These are phyloP conservation scores for Dastarcus helophoroides DNA, from an alignment of 2,888 invertebrate genomes.

Conservation along the genomic window DNA sequence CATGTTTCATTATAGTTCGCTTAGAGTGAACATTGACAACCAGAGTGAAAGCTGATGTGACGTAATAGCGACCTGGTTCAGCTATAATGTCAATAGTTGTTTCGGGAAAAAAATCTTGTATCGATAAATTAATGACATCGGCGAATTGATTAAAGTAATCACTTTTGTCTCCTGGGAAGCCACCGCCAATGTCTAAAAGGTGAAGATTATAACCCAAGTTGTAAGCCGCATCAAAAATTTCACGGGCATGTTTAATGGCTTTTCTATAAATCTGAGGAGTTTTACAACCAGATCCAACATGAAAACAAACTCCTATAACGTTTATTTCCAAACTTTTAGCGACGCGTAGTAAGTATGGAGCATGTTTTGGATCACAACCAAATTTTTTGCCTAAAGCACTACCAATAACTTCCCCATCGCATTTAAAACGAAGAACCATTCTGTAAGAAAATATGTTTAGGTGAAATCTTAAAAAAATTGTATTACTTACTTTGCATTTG, in stretches of 20 bases:
- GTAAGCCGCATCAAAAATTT: constrained; percentile 22
- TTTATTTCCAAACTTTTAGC: constrained; percentile 56
- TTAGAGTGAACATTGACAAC: constrained; percentile 80
- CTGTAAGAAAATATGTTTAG: too few species aligned
- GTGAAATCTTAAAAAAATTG: too few species aligned
- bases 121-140: constrained; percentile 62
- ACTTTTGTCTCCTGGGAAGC: constrained; percentile 23
- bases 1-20: constrained; percentile 37
- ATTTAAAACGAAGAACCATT: too few species aligned
- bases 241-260: constrained; percentile 20
- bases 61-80: constrained; percentile 95
- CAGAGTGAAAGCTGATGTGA: constrained; percentile 88
- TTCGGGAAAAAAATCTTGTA: constrained; percentile 75
- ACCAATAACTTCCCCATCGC: too few species aligned
- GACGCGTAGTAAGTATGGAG: too few species aligned
- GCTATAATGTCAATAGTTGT: constrained; percentile 79
- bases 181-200: constrained; percentile 27
- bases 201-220: constrained; percentile 20
- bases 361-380: too few species aligned
- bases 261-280: constrained; percentile 23
- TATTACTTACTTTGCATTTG: too few species aligned
- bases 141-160: constrained; percentile 51
- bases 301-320: constrained; percentile 75
- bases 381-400: too few species aligned
- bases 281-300: constrained; percentile 86